Base-by-base conservation (phyloP, 2,797 vertebrate species). In the Luscinia megarhynchos region DNA sequence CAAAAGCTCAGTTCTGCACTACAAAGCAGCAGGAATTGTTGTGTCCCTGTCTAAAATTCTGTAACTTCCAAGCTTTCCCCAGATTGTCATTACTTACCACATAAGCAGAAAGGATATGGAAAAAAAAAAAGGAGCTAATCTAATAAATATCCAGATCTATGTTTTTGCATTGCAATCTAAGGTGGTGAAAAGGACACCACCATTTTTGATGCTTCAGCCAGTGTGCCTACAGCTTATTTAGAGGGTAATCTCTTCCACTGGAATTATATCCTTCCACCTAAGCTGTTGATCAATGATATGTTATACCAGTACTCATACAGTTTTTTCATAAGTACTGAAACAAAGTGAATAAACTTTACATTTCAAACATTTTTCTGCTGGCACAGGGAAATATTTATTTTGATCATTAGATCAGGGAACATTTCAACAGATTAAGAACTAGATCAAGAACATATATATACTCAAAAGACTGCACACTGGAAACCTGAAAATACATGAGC, bases 241-340 rank as follows among this genome's bases (percentile, higher is more conserved):
- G 23, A 77, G 3, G 10, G 7, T 27, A 59, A 59, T n/a, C 26
- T 59, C 30, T 67, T 34, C 41, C 17, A 13, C 34, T 68, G 40
- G 7, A 81, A 41, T n/a, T 55, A 48, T 4, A 77, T 24, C 17
- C 16, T 69, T 6, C 32, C 27, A 45, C 9, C 38, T 36, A 24
- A 77, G 32, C 36, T 66, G 26, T 83, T 30, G 19, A 82, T 30
- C 1, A 4, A 38, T 2, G 5, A 12, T 38, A 38, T 0, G 0
- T 23, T 45, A 58, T 2, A 23, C 3, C 30, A 26, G 20, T 32
- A 61, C 38, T 74, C 26, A 57, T 4, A 40, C 3, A 55, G 32
- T 8, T 63, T 63, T 70, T 76, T 21, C 27, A 53, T 3, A 53
- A 14, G 34, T 68, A 58, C 12, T 20, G 27, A 68, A 64, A 1